phyloP scores from a whole-genome alignment of 2,888 invertebrate genomes.

The Punctoribates punctum region DNA sequence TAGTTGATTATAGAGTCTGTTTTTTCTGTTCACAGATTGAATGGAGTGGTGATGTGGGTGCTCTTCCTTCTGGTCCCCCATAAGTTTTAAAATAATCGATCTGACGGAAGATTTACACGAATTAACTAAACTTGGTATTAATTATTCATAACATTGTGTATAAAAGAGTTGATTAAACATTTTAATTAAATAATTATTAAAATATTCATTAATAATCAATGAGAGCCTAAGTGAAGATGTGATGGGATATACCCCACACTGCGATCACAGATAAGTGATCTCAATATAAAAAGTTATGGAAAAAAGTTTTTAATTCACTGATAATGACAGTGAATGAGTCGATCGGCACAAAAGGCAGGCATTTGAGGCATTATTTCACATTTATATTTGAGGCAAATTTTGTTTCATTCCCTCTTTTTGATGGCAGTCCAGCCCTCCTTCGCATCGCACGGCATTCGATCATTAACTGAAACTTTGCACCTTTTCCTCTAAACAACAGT shows the following conservation, averaged over 20 bases:
- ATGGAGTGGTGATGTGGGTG: no score
- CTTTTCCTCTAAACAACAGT: conserved; percentile 16
- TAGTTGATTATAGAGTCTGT: no score
- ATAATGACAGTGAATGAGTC: conserved; percentile 33
- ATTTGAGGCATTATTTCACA: conserved; percentile 21
- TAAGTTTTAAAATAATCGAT: no score
- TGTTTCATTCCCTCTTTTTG: not conserved
- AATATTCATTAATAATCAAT: conserved; percentile 26
- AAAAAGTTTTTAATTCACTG: conserved; percentile 14
- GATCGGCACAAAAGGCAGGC: conserved; percentile 19
- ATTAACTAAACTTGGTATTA: no score
- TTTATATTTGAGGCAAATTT: not conserved
- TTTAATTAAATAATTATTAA: conserved; percentile 29
- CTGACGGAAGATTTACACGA: no score
- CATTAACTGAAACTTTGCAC: conserved; percentile 38
- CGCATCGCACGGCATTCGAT: conserved; percentile 19
- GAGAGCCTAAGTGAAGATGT: not conserved
- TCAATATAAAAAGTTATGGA: not conserved
- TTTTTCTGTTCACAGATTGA: no score
- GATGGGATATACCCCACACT: not conserved
- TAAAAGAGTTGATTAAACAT: not conserved
- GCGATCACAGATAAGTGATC: no score
- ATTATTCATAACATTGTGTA: no score
- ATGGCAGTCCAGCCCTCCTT: conserved; percentile 13
- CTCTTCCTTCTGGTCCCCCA: no score